Percentiles rank a stretch among this genome's conserved stretches.
Evolutionary conservation across 2,113 vertebrate genomes (phyloP).

Genomic region (Scatophagus argus): DNA sequence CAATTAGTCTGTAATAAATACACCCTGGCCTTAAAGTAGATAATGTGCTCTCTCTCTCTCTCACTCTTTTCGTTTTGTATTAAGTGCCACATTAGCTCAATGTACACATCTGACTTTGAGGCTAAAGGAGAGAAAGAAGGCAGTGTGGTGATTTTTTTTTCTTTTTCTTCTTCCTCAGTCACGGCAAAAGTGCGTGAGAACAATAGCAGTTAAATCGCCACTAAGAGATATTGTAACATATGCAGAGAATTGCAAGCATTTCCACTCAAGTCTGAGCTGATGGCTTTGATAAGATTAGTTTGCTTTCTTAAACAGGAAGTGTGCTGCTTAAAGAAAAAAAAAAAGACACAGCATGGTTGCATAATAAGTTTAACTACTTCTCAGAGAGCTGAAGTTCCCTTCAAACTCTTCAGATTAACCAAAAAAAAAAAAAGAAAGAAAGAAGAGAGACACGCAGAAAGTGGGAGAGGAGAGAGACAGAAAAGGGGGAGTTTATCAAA

Average conservation of each 20-base stretch:
- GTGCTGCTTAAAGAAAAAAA: slow-evolving; percentile 69
- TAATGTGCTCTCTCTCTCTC: slow-evolving; percentile 48
- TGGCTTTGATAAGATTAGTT: slow-evolving; percentile 85
- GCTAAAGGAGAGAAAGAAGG: slow-evolving; percentile 35
- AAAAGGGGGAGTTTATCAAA: slow-evolving; percentile 79
- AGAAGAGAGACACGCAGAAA: slow-evolving; percentile 13
- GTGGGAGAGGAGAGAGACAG: slow-evolving; percentile 37
- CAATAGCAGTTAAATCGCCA: slow-evolving; percentile 63
- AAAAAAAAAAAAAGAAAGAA: not conserved
- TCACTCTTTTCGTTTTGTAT: slow-evolving; percentile 49
- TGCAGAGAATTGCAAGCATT: slow-evolving; percentile 77
- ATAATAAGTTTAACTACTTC: slow-evolving; percentile 71
- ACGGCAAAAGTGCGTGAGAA: slow-evolving; percentile 64
- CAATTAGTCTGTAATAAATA: slow-evolving; percentile 84
- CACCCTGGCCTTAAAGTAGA: slow-evolving; percentile 78
- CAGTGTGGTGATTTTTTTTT: slow-evolving; percentile 10
- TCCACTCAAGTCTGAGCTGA: slow-evolving; percentile 80
- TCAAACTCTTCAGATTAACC: slow-evolving; percentile 63
- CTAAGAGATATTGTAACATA: slow-evolving; percentile 70
- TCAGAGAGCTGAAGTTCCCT: slow-evolving; percentile 64
- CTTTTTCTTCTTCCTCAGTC: slow-evolving; percentile 27
- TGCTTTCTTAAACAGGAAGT: slow-evolving; percentile 86
- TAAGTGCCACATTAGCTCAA: slow-evolving; percentile 70
- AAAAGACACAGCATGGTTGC: slow-evolving; percentile 62
- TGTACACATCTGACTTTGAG: slow-evolving; percentile 53